Percentiles rank a stretch among this genome's conserved stretches.
Conservation (phyloP, 2,888 invertebrate species). For the Myopa testacea region DNA sequence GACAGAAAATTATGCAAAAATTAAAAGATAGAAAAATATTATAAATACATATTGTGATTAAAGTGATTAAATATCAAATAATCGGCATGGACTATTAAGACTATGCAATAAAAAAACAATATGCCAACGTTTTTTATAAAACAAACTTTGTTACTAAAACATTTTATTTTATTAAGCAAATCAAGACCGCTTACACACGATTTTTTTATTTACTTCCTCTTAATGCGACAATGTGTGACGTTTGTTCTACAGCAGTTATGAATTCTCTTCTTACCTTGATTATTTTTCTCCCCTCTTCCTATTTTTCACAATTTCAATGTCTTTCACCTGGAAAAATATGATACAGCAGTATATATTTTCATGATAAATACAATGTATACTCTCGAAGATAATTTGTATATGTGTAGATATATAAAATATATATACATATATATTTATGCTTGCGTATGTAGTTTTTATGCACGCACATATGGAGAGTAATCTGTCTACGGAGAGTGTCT, state of each 20-base stretch:
- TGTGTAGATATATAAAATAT: neutral
- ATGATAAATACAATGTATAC: conserved; percentile 54
- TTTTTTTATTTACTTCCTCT: too few species aligned
- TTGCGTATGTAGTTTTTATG: neutral
- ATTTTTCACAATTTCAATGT: conserved; percentile 32
- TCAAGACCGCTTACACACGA: too few species aligned
- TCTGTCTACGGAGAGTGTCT: too few species aligned
- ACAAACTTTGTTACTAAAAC: too few species aligned
- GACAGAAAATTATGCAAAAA: too few species aligned
- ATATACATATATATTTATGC: neutral
- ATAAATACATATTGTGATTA: too few species aligned
- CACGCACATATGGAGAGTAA: neutral
- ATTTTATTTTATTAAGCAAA: too few species aligned
- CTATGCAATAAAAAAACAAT: too few species aligned
- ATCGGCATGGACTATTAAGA: too few species aligned
- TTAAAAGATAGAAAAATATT: too few species aligned
- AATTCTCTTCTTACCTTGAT: conserved; percentile 20
- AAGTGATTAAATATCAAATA: too few species aligned
- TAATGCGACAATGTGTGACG: neutral
- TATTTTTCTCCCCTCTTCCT: conserved; percentile 20
- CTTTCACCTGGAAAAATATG: conserved; percentile 49
- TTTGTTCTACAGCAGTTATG: neutral
- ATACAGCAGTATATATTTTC: conserved; percentile 16
- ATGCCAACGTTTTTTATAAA: too few species aligned
- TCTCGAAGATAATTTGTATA: conserved; percentile 34